Conservation (phyloP, 2,113 vertebrate genomes). For the Drymodes brunneopygia region DNA sequence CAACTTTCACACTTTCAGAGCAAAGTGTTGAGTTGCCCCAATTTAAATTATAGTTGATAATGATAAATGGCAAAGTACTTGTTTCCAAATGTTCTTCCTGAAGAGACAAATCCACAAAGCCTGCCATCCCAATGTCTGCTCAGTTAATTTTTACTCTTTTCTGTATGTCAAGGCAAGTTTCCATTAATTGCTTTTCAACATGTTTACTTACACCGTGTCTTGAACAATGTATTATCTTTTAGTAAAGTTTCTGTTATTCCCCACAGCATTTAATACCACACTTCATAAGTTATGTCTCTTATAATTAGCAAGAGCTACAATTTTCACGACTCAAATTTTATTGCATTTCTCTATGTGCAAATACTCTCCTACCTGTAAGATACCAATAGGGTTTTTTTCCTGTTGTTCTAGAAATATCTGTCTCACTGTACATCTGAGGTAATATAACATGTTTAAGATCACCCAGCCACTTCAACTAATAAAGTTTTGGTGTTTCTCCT, state of each 20-base stretch:
- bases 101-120: not conserved
- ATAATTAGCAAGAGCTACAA: not conserved
- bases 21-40: not conserved
- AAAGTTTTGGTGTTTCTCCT: not conserved
- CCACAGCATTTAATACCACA: not conserved
- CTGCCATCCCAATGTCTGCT: not conserved
- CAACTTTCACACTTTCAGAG: not conserved
- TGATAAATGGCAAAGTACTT: not conserved
- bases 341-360: not conserved
- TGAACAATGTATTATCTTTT: not conserved
- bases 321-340: not conserved
- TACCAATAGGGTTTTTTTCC: not conserved
- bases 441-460: not conserved
- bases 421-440: not conserved
- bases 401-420: not conserved
- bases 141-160: not conserved
- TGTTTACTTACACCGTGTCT: not conserved
- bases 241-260: not conserved
- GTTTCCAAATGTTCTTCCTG: not conserved
- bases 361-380: not conserved
- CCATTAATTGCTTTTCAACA: not conserved
- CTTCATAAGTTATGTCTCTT: not conserved
- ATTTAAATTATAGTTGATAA: slow-evolving; percentile 7
- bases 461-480: not conserved
- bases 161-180: not conserved